phyloP scores from a whole-genome alignment of 2,797 vertebrate species.

The Gallinago stenura region DNA sequence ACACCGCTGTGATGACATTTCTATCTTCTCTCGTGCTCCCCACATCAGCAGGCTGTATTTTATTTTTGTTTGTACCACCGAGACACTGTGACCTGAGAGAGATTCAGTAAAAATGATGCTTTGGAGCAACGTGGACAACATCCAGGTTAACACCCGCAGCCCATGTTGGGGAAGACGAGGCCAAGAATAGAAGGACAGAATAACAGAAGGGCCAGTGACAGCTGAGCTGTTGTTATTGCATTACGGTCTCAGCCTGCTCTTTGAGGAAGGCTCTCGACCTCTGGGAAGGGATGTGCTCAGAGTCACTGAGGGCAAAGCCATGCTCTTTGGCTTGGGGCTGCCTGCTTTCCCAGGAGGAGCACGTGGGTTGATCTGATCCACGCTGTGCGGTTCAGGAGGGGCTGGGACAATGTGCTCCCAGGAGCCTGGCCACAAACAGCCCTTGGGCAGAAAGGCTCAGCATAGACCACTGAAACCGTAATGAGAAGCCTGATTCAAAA shows the following conservation, averaged over 20 bases:
- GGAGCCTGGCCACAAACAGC: background rate
- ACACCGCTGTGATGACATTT: background rate
- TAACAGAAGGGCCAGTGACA: background rate
- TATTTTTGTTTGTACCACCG: fast-evolving
- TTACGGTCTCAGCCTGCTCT: background rate
- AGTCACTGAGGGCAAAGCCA: background rate
- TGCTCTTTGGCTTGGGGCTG: fast-evolving
- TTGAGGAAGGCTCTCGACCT: background rate
- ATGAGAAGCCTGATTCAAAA: background rate
- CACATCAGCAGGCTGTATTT: background rate
- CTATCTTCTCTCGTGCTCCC: background rate
- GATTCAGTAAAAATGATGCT: fast-evolving
- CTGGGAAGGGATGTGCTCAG: background rate
- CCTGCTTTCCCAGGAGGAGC: fast-evolving
- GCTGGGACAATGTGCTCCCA: background rate
- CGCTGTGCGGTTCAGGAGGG: background rate
- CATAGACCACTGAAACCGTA: background rate
- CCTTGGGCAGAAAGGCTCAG: background rate
- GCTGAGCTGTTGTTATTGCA: background rate
- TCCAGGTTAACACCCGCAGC: background rate
- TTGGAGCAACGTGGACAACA: background rate
- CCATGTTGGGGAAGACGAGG: fast-evolving
- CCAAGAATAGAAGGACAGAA: background rate
- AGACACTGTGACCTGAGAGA: background rate
- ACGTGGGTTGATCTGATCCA: fast-evolving